phyloP scores from a whole-genome alignment of 2,888 invertebrate genomes.

The Tetrapedia diversipes region DNA sequence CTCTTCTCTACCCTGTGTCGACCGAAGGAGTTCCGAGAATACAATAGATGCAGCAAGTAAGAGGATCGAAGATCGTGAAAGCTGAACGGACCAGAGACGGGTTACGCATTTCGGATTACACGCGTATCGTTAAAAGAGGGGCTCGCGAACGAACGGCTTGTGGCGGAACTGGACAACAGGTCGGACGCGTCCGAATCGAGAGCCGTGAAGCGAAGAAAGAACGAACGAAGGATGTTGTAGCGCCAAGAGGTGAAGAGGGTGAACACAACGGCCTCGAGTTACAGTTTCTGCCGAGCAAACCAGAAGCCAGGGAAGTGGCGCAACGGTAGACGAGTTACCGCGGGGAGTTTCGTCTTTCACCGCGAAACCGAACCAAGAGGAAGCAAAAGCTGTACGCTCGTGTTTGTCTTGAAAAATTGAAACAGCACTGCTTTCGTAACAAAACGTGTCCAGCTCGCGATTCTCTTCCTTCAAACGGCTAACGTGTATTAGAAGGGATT shows the following conservation, averaged over 20 bases:
- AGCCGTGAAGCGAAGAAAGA: neutral
- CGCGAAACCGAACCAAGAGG: conserved; percentile 67
- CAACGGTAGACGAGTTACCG: conserved; percentile 57
- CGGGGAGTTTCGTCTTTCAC: conserved; percentile 71
- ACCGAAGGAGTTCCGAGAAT: no score
- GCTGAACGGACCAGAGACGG: no score
- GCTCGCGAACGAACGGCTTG: neutral
- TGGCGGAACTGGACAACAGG: neutral
- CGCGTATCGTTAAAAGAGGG: no score
- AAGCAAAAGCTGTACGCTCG: conserved; percentile 61
- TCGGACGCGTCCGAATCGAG: conserved; percentile 2
- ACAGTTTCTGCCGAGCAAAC: conserved; percentile 50
- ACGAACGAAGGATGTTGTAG: neutral
- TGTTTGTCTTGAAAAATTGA: conserved; percentile 52
- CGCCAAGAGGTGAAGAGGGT: conserved; percentile 1
- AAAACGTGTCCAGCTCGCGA: conserved; percentile 3
- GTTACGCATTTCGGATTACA: no score
- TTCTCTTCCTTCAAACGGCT: neutral
- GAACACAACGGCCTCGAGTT: conserved; percentile 59
- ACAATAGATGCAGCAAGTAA: no score
- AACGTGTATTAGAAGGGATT: no score
- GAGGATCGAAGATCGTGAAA: no score
- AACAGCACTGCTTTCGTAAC: conserved; percentile 18
- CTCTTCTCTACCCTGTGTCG: no score
- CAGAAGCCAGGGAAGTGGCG: conserved; percentile 67